phyloP scores from a whole-genome alignment of 1,140 invertebrate genomes.

The Apis dorsata region DNA sequence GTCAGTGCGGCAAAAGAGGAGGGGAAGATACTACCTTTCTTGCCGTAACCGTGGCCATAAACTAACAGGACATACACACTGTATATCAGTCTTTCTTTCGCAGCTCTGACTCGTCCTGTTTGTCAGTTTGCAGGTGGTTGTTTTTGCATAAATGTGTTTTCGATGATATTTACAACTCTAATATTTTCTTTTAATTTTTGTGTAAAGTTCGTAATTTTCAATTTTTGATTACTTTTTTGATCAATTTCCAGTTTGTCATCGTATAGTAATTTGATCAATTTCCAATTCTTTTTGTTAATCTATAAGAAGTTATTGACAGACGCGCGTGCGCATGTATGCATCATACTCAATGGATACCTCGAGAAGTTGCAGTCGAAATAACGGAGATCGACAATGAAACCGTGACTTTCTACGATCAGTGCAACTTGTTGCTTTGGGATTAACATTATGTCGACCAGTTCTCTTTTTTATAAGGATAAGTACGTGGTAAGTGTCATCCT shows the following conservation, averaged over 20 bases:
- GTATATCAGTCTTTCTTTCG: conserved; percentile 73
- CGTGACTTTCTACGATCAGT: conserved; percentile 34
- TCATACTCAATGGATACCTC: conserved; percentile 18
- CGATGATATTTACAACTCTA: neutral
- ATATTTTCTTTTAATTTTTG: neutral
- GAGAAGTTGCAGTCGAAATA: conserved; percentile 13
- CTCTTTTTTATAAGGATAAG: conserved; percentile 78
- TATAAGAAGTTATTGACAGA: conserved; percentile 41
- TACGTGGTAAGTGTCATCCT: conserved; percentile 72
- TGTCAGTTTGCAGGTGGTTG: neutral
- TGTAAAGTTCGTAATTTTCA: no score
- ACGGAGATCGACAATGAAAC: conserved; percentile 38
- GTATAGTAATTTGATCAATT: neutral
- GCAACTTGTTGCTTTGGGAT: conserved; percentile 43
- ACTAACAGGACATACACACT: conserved; percentile 77
- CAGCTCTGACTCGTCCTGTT: conserved; percentile 67
- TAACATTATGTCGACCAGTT: conserved; percentile 76
- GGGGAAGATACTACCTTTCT: conserved; percentile 71
- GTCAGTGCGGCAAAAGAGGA: conserved; percentile 63
- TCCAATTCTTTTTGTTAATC: conserved; percentile 32
- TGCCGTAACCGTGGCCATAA: conserved; percentile 66
- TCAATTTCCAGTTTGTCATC: neutral
- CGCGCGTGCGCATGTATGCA: conserved; percentile 11
- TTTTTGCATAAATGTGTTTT: conserved; percentile 11
- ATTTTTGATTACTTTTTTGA: neutral